Evolutionary conservation across 2,113 vertebrate species (phyloP).

Genomic region (Sinocyclocheilus maitianheensis): DNA sequence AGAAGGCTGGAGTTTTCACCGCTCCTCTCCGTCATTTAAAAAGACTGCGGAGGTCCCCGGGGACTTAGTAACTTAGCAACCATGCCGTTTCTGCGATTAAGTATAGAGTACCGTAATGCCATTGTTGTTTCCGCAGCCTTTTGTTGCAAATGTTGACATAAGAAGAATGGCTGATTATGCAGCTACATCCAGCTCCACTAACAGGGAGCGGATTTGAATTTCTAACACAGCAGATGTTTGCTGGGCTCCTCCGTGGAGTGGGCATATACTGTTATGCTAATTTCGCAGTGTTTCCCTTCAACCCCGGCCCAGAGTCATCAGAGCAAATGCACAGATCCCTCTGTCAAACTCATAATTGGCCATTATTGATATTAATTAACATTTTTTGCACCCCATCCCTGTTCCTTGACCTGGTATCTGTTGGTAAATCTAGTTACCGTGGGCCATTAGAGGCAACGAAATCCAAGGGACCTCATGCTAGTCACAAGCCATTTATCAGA

Average conservation of each 20-base stretch:
- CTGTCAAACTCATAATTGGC: conserved; percentile 99
- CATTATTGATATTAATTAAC: conserved; percentile 99
- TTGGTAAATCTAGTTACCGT: conserved; percentile 97
- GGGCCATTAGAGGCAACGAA: conserved; percentile 95
- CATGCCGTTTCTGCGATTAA: conserved; percentile 89
- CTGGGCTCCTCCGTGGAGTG: conserved; percentile 89
- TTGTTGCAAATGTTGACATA: conserved; percentile 87
- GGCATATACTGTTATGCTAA: conserved; percentile 97
- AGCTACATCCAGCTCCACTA: conserved; percentile 87
- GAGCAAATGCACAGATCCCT: conserved; percentile 95
- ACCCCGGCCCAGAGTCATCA: conserved; percentile 95
- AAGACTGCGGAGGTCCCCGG: conserved; percentile 86
- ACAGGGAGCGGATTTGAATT: conserved; percentile 97
- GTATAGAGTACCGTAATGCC: conserved; percentile 88
- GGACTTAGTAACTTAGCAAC: conserved; percentile 89
- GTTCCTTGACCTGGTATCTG: conserved; percentile 94
- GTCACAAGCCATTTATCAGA: conserved; percentile 98
- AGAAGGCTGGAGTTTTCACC: conserved; percentile 99
- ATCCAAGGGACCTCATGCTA: conserved; percentile 81
- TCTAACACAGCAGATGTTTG: conserved; percentile 99
- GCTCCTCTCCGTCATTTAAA: conserved; percentile 99
- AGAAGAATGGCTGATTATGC: conserved; percentile 95
- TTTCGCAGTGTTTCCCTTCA: conserved; percentile 91
- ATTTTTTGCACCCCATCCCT: conserved; percentile 94
- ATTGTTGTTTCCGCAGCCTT: conserved; percentile 83